Evolutionary conservation across 2,113 vertebrate species (phyloP), one percentile per base, ranked within the genome.

Genomic region (Sitta europaea): DNA sequence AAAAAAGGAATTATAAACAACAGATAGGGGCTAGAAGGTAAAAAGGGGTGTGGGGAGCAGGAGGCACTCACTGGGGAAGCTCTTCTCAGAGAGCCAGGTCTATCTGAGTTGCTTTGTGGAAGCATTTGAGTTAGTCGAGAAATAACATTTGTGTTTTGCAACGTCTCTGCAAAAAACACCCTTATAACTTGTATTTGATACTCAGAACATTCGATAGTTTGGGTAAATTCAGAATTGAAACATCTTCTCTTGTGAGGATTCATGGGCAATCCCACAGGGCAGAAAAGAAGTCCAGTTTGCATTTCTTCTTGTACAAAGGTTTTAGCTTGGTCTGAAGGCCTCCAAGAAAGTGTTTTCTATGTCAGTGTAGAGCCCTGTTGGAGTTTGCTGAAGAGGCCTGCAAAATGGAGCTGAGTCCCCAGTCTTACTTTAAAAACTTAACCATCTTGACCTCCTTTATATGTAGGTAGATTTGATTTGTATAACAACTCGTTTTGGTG

Each of bases 1-100:
- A 33, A 15, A 91, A 93, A 79, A 88, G 54, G 94, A 89, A 94
- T 94, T 95, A 94, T 88, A 95, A 96, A 97, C 94, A 95, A 33
- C 47, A 94, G 93, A 95, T 95, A 90, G 58, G 86, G 25, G 40
- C 59, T 95, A 62, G 67, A 74, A 92, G 86, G 95, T 95, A 77
- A 88, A 89, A 92, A 23, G 23, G 51, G 47, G 47, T 70, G 72
- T 58, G 81, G 45, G 70, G 43, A 91, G 53, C 14, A 83, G 36
- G 81, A 95, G 93, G 91, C 51, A 53, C 67, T 76, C 0, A 0
- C 74, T 76, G 59, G 88, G 85, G 36, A 86, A 85, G 76, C 48
- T 72, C 36, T 63, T 88, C 19, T 63, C 80, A 43, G 20, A 24
- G 72, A 92, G 28, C 4, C 3, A 74, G 16, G 7, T 66, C 43